Base-by-base conservation (phyloP, 2,113 vertebrate species). In the Actenoides lindsayi region DNA sequence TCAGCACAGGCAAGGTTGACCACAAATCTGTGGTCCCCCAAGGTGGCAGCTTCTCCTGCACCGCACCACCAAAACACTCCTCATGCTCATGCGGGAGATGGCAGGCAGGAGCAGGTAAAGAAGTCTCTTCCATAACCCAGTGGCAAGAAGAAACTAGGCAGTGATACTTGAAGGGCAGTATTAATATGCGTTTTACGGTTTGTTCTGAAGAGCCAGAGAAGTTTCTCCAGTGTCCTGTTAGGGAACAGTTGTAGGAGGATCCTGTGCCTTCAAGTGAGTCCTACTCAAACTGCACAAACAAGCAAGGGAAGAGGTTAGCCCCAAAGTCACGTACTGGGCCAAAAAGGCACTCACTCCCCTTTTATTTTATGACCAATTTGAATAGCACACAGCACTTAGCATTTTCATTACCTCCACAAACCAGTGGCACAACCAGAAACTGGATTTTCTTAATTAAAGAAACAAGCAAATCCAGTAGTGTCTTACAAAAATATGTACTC, bases 11-110 rank as follows among this genome's bases (percentile, higher is more conserved):
- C 42, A 59, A 51, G 9, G 35, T 31, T 8, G 6, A 15, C 7
- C 65, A 48, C 5, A 0, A 51, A 62, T 13, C 42, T 50, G 23
- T 15, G 8, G 13, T 24, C 6, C 21, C 4, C 19, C 19, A 51
- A 4, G 6, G 16, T 8, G 6, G 27, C 44, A 42, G 13, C 42
- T 90, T 42, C 24, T 60, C 69, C 57, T 6, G 33, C 0, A 0
- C 33, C 23, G 33, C 0, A 0, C 33, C 23, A 60, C 59, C 11
- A 33, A 20, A 67, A 73, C 0, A 1, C 16, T 78, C 11, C 21
- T 19, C 9, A 1, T 5, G 19, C 35, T 60, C 50, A 57, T 0
- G 0, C 0, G 0, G 19, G 33, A 62, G 42, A 39, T 5, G 0
- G 3, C 17, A 50, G 30, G 56, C 46, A 67, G 35, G 11, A 69